Evolutionary conservation across 2,797 vertebrate genomes (phyloP), one percentile per base, ranked within the genome.

Genomic region (Neopelma chrysocephalum): DNA sequence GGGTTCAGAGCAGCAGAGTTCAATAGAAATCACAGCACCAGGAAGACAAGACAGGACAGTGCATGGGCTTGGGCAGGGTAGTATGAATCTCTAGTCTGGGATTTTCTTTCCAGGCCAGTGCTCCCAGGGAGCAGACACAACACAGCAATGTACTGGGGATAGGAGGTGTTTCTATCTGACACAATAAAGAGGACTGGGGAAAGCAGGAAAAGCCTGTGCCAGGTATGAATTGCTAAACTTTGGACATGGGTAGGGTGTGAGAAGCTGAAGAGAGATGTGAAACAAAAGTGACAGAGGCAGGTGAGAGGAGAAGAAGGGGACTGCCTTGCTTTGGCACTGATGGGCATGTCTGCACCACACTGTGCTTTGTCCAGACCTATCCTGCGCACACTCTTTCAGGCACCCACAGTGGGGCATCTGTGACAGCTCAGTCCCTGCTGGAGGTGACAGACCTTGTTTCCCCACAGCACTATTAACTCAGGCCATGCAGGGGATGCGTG

Each of bases 321-420:
- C 25, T 66, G 32, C 50, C 40, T 54, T 82, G 20, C 27, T 58
- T 50, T 50, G 32, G 42, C 62, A 61, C 9, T 5, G 1, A 32
- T 6, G 26, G 58, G 26, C 32, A 62, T 1, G 0, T n/a, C 82
- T 57, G 42, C 22, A 45, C 23, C 36, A 9, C 0, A 1, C 10
- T 48, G 38, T 65, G 23, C 80, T 77, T 76, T 53, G 16, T 20
- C 32, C 60, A 65, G 47, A 56, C n/a, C 64, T 57, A 21, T 34
- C 23, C 51, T 16, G 22, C 16, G 53, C 25, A 13, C 2, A 1
- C 11, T 71, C 25, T 45, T 21, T n/a, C 38, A 18, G 34, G 14
- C 45, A 69, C 51, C 13, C 2, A 1, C 70, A 54, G 45, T 7
- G 6, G 51, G n/a, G 51, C 75, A 40, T 10, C 47, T 0, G 0